These are phyloP conservation scores for Epicauta chinensis DNA, from an alignment of 1,140 invertebrate genomes.

Conservation along the genomic window DNA sequence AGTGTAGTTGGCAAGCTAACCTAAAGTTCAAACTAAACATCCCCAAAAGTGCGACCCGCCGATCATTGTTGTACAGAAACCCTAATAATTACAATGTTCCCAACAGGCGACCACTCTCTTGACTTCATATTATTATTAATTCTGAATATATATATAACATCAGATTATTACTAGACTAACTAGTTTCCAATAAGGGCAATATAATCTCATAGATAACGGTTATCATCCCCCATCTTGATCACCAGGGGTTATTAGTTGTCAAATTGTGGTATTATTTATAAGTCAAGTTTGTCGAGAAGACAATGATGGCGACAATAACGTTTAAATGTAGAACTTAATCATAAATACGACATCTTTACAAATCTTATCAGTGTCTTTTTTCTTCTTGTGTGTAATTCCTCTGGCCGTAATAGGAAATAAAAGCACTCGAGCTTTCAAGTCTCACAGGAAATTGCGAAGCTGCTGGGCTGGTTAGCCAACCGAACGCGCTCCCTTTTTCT, in stretches of 20 bases:
- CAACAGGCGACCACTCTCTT: background rate
- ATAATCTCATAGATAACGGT: too few species aligned
- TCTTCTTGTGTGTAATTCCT: constrained; percentile 16
- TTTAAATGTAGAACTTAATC: constrained; percentile 9
- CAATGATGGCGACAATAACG: too few species aligned
- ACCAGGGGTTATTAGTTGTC: too few species aligned
- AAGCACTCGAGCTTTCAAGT: constrained; percentile 23
- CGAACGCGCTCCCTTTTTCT: constrained; percentile 12
- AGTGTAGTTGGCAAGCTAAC: constrained; percentile 14
- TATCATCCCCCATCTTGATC: too few species aligned
- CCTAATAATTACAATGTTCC: constrained; percentile 11
- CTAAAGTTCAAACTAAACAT: constrained; percentile 4
- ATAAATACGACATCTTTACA: constrained; percentile 17
- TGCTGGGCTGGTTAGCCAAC: constrained; percentile 15
- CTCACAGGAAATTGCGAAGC: constrained; percentile 22
- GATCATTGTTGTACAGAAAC: constrained; percentile 4
- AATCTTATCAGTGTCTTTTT: constrained; percentile 16
- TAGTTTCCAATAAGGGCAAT: constrained; percentile 3
- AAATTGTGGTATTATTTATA: too few species aligned
- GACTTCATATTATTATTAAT: constrained; percentile 7
- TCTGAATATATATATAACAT: constrained; percentile 1
- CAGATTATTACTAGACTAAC: background rate
- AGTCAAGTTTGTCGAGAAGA: too few species aligned
- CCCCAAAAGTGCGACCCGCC: constrained; percentile 6
- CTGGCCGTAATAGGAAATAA: constrained; percentile 22